Evolutionary conservation across 2,888 invertebrate species (phyloP).

Genomic region (Drosophila paramelanica): DNA sequence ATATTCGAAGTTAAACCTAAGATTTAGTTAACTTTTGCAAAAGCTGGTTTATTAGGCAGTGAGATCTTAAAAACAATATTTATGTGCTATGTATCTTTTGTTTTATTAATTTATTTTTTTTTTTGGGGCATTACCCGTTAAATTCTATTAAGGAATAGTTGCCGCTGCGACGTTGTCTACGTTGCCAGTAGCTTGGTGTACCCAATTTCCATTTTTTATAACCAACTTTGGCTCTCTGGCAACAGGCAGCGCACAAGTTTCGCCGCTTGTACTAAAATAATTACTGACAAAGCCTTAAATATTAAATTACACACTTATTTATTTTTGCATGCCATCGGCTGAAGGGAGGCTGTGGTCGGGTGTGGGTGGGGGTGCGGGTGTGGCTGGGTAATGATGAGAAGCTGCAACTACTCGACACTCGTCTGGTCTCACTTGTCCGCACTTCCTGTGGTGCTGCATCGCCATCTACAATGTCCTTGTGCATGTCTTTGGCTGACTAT

Average conservation of each 20-base stretch:
- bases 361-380: not conserved
- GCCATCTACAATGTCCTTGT: conserved; percentile 66
- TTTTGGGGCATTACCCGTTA: not conserved
- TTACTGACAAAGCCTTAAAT: conserved; percentile 77
- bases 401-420: conserved; percentile 48
- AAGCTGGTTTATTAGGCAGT: too few relatives aligned
- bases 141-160: not conserved
- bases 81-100: too few relatives aligned
- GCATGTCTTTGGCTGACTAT: conserved; percentile 59
- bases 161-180: too few relatives aligned
- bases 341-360: not conserved
- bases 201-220: conserved; percentile 11
- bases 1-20: too few relatives aligned
- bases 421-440: conserved; percentile 32
- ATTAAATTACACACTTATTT: conserved; percentile 81
- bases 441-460: conserved; percentile 34
- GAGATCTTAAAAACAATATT: too few relatives aligned
- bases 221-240: conserved; percentile 31
- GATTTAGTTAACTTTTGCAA: too few relatives aligned
- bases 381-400: conserved; percentile 13
- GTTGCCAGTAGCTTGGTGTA: not conserved
- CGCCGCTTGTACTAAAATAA: conserved; percentile 66
- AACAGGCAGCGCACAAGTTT: conserved; percentile 43
- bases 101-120: too few relatives aligned
- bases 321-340: conserved; percentile 49